phyloP scores from a whole-genome alignment of 2,888 invertebrate species.

The Heteropelma amictum region DNA sequence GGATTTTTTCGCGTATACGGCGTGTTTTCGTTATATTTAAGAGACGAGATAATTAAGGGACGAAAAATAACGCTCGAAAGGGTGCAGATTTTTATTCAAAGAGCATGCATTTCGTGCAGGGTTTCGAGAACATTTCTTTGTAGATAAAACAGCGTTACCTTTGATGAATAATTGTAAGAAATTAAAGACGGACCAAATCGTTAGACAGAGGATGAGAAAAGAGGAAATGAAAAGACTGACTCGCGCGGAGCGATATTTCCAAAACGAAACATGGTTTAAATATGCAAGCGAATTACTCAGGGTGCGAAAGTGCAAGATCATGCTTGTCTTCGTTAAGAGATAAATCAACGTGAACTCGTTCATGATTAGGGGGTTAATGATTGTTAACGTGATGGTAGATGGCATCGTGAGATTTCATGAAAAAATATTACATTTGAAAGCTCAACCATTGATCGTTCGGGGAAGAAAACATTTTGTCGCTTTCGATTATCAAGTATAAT shows the following conservation, averaged over 20 bases:
- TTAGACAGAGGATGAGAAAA: slow-evolving; percentile 27
- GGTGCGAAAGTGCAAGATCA: slow-evolving; percentile 43
- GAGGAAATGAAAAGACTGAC: background rate
- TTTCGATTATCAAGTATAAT: background rate
- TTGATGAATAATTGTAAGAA: background rate
- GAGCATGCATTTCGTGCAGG: slow-evolving; percentile 13
- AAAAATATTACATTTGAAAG: too few relatives aligned
- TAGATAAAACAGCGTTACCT: background rate
- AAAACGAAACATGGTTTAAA: slow-evolving; percentile 30
- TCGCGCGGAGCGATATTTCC: slow-evolving; percentile 11
- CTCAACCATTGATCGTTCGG: too few relatives aligned
- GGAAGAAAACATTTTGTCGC: too few relatives aligned
- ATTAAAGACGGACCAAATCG: slow-evolving; percentile 26
- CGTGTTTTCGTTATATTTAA: slow-evolving; percentile 24
- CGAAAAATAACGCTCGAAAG: background rate
- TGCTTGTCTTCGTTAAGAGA: slow-evolving; percentile 43
- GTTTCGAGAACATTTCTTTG: background rate
- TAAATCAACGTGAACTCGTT: slow-evolving; percentile 31
- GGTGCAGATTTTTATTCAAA: slow-evolving; percentile 6
- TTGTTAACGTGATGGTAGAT: slow-evolving; percentile 38
- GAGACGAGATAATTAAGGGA: slow-evolving; percentile 14
- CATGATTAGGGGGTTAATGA: slow-evolving; percentile 42
- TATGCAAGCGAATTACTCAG: slow-evolving; percentile 25
- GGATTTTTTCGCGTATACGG: slow-evolving; percentile 41
- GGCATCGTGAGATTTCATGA: too few relatives aligned